Conservation (phyloP, 1,140 invertebrate species). For the Ostrea denselamellosa region DNA sequence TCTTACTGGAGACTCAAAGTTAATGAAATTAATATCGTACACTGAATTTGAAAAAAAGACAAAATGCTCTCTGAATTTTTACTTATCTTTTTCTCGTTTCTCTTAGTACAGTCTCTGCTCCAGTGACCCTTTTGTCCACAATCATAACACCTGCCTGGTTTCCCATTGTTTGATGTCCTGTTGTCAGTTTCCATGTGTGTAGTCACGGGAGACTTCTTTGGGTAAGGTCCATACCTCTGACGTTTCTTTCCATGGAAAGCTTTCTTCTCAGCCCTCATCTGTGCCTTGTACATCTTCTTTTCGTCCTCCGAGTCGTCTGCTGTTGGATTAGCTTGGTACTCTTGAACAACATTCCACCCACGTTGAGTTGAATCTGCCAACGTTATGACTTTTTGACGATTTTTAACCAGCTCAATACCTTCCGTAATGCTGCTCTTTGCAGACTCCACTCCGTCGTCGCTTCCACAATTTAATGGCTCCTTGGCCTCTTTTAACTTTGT, state of each 20-base stretch:
- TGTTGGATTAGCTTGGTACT: conserved; percentile 39
- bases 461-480: background rate
- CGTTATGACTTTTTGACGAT: conserved; percentile 44
- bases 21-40: too few species aligned
- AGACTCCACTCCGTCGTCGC: background rate
- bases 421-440: conserved; percentile 40
- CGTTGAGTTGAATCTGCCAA: conserved; percentile 41
- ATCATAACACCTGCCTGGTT: conserved; percentile 24
- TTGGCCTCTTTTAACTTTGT: conserved; percentile 35
- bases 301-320: conserved; percentile 48
- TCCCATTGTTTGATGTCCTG: background rate
- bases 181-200: background rate
- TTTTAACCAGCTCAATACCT: conserved; percentile 46
- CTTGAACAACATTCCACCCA: conserved; percentile 40
- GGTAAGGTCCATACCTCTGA: background rate
- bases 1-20: conserved; percentile 41
- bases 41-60: too few species aligned
- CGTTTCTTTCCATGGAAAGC: background rate
- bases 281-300: conserved; percentile 44
- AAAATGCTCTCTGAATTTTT: background rate
- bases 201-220: background rate
- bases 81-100: background rate
- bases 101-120: background rate
- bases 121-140: background rate
- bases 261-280: conserved; percentile 36